Conservation (phyloP, 2,888 invertebrate species). For the Taenaris catops region DNA sequence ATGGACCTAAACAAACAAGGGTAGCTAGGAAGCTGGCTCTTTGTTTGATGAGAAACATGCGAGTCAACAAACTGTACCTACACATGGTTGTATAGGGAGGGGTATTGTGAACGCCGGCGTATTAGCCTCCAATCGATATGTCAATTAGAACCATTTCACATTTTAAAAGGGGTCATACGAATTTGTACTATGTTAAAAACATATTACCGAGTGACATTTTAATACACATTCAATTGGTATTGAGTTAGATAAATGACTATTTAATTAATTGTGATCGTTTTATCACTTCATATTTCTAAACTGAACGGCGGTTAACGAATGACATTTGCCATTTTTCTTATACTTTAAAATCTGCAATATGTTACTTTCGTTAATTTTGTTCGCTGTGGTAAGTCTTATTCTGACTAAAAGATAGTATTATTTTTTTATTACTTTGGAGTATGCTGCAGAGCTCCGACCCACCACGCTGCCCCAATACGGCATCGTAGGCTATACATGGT, state of each 20-base stretch:
- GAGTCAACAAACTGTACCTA: slow-evolving; percentile 58
- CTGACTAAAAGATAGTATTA: no score
- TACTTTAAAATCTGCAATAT: no score
- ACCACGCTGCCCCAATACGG: no score
- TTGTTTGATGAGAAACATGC: slow-evolving; percentile 74
- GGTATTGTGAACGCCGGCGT: slow-evolving; percentile 22
- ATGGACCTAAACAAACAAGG: slow-evolving; percentile 77
- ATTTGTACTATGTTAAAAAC: slow-evolving; percentile 4
- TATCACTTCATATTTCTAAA: no score
- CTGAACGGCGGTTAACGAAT: no score
- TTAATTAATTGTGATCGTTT: no score
- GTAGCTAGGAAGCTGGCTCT: slow-evolving; percentile 76
- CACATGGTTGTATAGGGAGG: slow-evolving; percentile 28
- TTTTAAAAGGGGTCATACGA: slow-evolving; percentile 3
- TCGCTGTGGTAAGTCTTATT: no score
- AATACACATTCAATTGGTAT: neutral
- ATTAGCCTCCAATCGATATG: slow-evolving; percentile 22
- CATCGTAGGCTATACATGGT: no score
- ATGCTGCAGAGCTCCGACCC: no score
- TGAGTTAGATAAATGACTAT: slow-evolving; percentile 1
- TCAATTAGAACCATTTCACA: slow-evolving; percentile 18
- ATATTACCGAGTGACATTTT: slow-evolving; percentile 2
- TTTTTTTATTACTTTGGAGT: no score
- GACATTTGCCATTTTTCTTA: neutral
- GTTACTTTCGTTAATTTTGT: no score